phyloP scores from a whole-genome alignment of 1,140 invertebrate genomes.

The Ceratoteleas bidentatus region DNA sequence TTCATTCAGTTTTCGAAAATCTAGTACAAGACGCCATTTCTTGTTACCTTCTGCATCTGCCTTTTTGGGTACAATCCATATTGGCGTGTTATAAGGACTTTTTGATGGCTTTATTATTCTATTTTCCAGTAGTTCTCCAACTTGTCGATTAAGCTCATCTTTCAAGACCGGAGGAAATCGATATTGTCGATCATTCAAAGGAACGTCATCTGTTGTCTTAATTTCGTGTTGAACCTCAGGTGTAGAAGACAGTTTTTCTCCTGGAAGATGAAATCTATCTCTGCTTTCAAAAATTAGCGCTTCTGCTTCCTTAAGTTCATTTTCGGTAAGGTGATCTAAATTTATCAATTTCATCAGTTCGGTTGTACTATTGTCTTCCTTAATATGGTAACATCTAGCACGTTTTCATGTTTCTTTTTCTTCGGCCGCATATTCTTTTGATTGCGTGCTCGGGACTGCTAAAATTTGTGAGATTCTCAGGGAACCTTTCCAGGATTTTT shows the following conservation, averaged over 20 bases:
- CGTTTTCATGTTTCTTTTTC: conserved; percentile 1
- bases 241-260: background rate
- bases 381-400: background rate
- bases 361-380: background rate
- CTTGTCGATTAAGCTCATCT: conserved; percentile 25
- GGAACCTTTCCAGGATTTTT: background rate
- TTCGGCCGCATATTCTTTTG: background rate
- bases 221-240: conserved; percentile 35
- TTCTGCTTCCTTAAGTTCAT: background rate
- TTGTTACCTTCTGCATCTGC: conserved; percentile 25
- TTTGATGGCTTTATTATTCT: conserved; percentile 32
- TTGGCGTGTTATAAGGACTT: conserved; percentile 50
- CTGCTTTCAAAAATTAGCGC: background rate
- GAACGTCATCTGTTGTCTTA: conserved; percentile 41
- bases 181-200: conserved; percentile 55
- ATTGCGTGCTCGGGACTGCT: no score
- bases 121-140: conserved; percentile 12
- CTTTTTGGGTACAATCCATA: conserved; percentile 57
- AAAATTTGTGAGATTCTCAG: background rate
- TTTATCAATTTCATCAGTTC: background rate
- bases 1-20: conserved; percentile 69
- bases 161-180: conserved; percentile 52
- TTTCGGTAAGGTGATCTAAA: background rate
- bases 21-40: conserved; percentile 65
- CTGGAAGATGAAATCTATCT: background rate